Evolutionary conservation across 2,888 invertebrate genomes (phyloP).

Genomic region (Petrolisthes manimaculis): DNA sequence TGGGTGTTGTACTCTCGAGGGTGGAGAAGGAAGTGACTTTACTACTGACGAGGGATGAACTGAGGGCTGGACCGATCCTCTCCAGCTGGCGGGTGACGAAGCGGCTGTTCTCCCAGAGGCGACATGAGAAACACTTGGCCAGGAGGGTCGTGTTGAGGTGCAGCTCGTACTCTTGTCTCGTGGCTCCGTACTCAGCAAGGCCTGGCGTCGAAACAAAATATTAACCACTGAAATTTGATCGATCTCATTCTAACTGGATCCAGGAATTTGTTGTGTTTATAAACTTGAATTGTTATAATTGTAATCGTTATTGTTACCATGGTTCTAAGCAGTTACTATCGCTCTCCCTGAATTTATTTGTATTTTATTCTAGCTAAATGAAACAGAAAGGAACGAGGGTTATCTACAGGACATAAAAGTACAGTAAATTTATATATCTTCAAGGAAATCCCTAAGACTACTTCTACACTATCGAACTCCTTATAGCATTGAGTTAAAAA

Average conservation of each 20-base stretch:
- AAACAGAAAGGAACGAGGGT: no score
- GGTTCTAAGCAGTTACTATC: neutral
- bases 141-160: conserved; percentile 76
- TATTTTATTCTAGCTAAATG: neutral
- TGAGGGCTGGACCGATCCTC: conserved; percentile 79
- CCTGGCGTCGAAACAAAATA: conserved; percentile 66
- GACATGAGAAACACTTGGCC: conserved; percentile 78
- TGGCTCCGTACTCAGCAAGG: conserved; percentile 68
- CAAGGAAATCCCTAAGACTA: no score
- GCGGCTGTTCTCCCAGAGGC: conserved; percentile 82
- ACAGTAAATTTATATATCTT: no score
- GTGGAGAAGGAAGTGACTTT: conserved; percentile 80
- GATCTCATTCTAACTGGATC: no score
- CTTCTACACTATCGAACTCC: no score
- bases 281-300: neutral
- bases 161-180: conserved; percentile 71
- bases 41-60: conserved; percentile 76
- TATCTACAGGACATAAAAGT: no score
- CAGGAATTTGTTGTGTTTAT: neutral
- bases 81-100: conserved; percentile 79
- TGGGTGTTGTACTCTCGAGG: conserved; percentile 76
- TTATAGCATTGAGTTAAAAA: no score
- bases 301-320: neutral
- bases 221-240: no score
- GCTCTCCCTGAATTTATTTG: neutral